Conservation (phyloP, 2,113 vertebrate genomes). For the Alethe diademata region DNA sequence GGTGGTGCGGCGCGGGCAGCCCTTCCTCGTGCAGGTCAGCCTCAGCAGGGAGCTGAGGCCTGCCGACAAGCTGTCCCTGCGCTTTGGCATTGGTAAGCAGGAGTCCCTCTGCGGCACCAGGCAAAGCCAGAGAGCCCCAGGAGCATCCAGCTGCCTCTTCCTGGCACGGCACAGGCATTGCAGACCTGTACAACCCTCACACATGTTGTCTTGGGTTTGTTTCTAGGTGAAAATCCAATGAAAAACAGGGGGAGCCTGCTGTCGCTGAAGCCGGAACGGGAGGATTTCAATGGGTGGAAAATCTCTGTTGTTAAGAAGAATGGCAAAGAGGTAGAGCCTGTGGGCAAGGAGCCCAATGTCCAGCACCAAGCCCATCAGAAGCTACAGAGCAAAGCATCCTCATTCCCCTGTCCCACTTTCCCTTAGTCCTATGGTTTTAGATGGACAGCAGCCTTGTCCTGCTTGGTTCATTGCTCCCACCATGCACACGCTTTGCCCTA, state of each 20-base stretch:
- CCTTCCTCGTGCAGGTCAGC: slow-evolving; percentile 22
- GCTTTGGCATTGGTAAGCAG: slow-evolving; percentile 11
- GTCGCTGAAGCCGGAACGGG: background rate
- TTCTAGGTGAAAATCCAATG: slow-evolving; percentile 31
- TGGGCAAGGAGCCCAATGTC: background rate
- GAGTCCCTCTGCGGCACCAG: fast-evolving
- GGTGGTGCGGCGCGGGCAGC: slow-evolving; percentile 55
- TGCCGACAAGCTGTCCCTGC: background rate
- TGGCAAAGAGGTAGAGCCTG: slow-evolving; percentile 37
- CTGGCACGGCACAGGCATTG: fast-evolving
- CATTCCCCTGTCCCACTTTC: background rate
- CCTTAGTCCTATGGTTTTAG: background rate
- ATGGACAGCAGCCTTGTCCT: background rate
- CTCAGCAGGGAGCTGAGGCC: background rate
- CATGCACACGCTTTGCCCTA: fast-evolving
- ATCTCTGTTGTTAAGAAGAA: background rate
- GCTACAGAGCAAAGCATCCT: background rate
- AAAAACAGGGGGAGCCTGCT: slow-evolving; percentile 4
- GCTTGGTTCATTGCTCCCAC: background rate
- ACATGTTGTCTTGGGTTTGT: background rate
- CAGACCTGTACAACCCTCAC: background rate
- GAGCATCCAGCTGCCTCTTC: background rate
- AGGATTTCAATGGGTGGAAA: background rate
- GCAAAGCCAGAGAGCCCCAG: fast-evolving
- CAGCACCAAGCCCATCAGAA: background rate